These are phyloP conservation scores for Tychaedon coryphoeus DNA, from an alignment of 2,113 vertebrate genomes.

Conservation along the genomic window DNA sequence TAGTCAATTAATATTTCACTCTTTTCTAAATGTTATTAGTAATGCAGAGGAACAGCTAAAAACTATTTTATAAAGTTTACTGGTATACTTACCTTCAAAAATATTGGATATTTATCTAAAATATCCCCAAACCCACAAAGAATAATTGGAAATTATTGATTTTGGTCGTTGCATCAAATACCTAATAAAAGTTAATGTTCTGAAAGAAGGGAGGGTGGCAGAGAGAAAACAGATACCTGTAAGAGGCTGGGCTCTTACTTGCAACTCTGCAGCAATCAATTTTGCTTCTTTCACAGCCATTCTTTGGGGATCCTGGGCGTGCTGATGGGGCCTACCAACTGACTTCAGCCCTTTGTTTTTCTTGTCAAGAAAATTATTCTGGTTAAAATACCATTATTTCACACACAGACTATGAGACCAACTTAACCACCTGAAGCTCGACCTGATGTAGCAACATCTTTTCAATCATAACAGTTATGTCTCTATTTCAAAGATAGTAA, in stretches of 20 bases:
- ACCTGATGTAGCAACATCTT: not conserved
- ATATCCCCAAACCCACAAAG: not conserved
- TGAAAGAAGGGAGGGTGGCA: rapidly evolving
- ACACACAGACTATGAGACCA: not conserved
- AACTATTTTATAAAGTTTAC: not conserved
- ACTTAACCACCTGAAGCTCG: not conserved
- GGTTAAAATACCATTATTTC: not conserved
- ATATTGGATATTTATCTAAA: not conserved
- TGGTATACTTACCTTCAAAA: not conserved
- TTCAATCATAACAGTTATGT: not conserved
- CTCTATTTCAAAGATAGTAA: not conserved
- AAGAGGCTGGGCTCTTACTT: not conserved
- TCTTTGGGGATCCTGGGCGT: not conserved
- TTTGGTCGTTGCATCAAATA: not conserved
- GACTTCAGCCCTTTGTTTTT: not conserved
- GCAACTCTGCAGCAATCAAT: not conserved
- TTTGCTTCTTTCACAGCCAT: not conserved
- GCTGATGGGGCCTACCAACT: not conserved
- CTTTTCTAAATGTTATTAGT: not conserved
- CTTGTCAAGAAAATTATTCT: not conserved
- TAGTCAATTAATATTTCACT: not conserved
- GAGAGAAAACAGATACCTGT: not conserved
- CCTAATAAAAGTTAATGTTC: not conserved
- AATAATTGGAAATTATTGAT: not conserved
- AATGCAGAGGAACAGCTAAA: not conserved